A percentile compares a stretch with the other conserved stretches of the same genome.
Conservation (phyloP, 2,797 vertebrate genomes). For the Australoheros facetus region DNA sequence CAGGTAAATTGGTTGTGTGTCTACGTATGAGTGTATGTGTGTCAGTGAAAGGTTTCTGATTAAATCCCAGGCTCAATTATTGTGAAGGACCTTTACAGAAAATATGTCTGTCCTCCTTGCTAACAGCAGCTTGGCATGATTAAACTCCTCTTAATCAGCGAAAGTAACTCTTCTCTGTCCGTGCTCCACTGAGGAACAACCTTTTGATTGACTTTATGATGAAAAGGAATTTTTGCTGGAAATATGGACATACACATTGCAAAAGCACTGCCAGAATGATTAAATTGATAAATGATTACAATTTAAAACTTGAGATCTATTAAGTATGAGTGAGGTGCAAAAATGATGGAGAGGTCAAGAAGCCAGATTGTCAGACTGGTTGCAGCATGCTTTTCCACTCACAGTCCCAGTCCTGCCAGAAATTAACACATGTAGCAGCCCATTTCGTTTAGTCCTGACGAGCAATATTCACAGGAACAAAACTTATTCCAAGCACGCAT, state of each 20-base stretch:
- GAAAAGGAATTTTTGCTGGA: neutral
- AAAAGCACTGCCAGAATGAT: constrained; percentile 52
- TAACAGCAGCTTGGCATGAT: constrained; percentile 50
- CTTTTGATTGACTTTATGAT: constrained; percentile 26
- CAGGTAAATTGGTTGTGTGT: constrained; percentile 25
- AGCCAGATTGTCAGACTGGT: constrained; percentile 5
- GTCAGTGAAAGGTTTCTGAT: constrained; percentile 41
- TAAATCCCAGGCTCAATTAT: constrained; percentile 31
- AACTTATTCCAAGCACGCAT: constrained; percentile 74
- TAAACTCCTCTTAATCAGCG: constrained; percentile 43
- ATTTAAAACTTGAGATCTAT: neutral
- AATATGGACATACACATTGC: constrained; percentile 18
- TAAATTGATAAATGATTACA: neutral
- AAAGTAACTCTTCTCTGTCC: constrained; percentile 41
- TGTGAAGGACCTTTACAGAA: constrained; percentile 34
- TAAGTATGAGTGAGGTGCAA: constrained; percentile 5
- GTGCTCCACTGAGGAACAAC: constrained; percentile 25
- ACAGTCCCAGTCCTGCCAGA: constrained; percentile 18
- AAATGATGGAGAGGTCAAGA: constrained; percentile 13
- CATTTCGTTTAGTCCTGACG: constrained; percentile 31
- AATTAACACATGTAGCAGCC: constrained; percentile 17
- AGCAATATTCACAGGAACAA: constrained; percentile 26
- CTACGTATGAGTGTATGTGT: neutral
- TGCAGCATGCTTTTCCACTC: constrained; percentile 32
- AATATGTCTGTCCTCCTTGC: constrained; percentile 32